Conservation (phyloP, 2,797 vertebrate species). For the Microctenopoma steveboyesi region DNA sequence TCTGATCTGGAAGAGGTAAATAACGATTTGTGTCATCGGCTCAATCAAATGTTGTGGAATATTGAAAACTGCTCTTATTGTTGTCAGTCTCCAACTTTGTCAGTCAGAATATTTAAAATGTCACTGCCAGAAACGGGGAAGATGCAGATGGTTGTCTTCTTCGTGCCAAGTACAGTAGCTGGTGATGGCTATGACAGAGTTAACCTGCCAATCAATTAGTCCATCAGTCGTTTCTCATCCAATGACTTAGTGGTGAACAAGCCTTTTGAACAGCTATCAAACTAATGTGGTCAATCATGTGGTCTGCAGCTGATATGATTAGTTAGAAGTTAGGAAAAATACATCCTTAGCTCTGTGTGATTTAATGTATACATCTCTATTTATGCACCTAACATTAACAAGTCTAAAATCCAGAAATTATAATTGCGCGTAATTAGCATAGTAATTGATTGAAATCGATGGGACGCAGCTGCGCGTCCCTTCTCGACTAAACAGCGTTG, state of each 20-base stretch:
- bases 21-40: conserved; percentile 75
- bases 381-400: not conserved
- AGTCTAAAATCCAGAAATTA: not conserved
- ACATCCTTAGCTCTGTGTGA: not conserved
- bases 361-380: not conserved
- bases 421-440: not conserved
- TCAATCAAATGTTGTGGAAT: conserved; percentile 56
- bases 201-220: not conserved
- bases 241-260: not conserved
- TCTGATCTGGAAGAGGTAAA: conserved; percentile 67
- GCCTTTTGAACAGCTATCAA: conserved; percentile 9
- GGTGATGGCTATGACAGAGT: not conserved
- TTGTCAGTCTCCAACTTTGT: conserved; percentile 54
- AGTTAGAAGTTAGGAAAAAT: not conserved
- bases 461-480: conserved; percentile 14
- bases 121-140: not conserved
- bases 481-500: conserved; percentile 31
- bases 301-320: conserved; percentile 2
- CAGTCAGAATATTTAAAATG: conserved; percentile 48
- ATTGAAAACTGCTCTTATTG: conserved; percentile 55
- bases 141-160: conserved; percentile 8
- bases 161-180: not conserved
- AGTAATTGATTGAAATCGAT: not conserved
- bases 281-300: not conserved
- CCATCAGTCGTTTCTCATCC: conserved; percentile 17